Conservation (phyloP, 2,888 invertebrate genomes). For the Thereva unica region DNA sequence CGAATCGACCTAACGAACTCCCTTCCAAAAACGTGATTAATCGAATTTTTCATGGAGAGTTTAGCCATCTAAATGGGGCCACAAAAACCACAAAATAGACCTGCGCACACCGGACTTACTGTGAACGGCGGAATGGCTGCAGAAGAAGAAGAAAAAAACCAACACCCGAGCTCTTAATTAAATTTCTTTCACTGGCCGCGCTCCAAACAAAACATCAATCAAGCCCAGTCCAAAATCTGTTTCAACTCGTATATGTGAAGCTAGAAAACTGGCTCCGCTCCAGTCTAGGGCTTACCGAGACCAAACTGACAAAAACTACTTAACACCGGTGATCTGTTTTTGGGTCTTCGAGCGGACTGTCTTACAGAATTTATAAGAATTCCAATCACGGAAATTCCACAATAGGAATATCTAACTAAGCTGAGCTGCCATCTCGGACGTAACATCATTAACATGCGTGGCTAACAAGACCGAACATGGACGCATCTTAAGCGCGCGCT, state of each 20-base stretch:
- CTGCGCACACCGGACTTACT: background rate
- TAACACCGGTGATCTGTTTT: too few relatives aligned
- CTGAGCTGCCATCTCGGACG: background rate
- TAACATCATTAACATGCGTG: slow-evolving; percentile 8
- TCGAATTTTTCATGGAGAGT: background rate
- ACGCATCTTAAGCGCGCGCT: background rate
- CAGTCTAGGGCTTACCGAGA: too few relatives aligned
- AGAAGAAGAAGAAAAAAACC: background rate
- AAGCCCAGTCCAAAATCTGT: slow-evolving; percentile 12
- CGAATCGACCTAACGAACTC: background rate
- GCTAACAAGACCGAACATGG: slow-evolving; percentile 2
- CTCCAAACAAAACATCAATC: slow-evolving; percentile 35
- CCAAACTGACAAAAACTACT: too few relatives aligned
- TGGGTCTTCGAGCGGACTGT: too few relatives aligned
- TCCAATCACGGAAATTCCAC: background rate
- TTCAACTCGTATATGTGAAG: too few relatives aligned
- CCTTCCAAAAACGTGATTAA: background rate
- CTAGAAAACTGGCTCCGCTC: too few relatives aligned
- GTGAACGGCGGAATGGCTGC: background rate
- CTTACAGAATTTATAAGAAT: too few relatives aligned
- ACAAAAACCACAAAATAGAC: background rate
- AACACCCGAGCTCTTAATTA: slow-evolving; percentile 31
- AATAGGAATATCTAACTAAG: background rate
- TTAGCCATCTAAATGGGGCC: background rate
- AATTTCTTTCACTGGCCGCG: slow-evolving; percentile 25